Base-by-base conservation (phyloP, 2,113 vertebrate genomes). In the Gadus macrocephalus region DNA sequence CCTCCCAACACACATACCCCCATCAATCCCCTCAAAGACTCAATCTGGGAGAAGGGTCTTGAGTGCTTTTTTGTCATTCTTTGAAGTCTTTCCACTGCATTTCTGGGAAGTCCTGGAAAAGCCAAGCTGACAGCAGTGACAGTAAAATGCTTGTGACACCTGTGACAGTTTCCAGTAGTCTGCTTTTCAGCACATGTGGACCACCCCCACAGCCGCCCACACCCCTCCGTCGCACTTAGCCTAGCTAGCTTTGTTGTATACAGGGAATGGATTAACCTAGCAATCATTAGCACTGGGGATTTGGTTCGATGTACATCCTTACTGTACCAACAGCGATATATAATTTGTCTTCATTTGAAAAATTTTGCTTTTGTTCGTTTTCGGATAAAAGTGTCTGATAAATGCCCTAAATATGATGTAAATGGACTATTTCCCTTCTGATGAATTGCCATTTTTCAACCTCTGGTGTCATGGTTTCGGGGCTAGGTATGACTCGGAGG, bases 151-250 rank as follows among this genome's bases (percentile, higher is more conserved):
- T 70, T 68, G 62, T 62, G 76, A 91, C 86, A 91, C 88, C 87
- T 87, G 82, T 88, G 90, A 91, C 85, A 89, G 82, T 90, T 91
- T 88, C 88, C 91, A 91, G 86, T 76, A 71, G 80, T 76, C 65
- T 66, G 55, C 19, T 67, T 88, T 81, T 87, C 77, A 82, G 83
- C 84, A 85, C 65, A 85, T 86, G 79, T 82, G 76, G 75, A 79
- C 81, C 73, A 73, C 83, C 53, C 67, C 66, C 63, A 1, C 68
- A 68, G 71, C 62, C 71, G 20, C 82, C 69, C 73, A 66, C 66
- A 76, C 62, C 72, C 81, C 73, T 75, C 63, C 63, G 64, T 77
- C 70, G 76, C 67, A 68, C 73, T 83, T 25, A 25, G 25, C 25
- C 25, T 25, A 25, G 2, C 1, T 25, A 25, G 1, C 25, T 25